Percentiles rank a stretch among this genome's conserved stretches.
Conservation (phyloP, 2,113 vertebrate species). For the Dromaius novaehollandiae region DNA sequence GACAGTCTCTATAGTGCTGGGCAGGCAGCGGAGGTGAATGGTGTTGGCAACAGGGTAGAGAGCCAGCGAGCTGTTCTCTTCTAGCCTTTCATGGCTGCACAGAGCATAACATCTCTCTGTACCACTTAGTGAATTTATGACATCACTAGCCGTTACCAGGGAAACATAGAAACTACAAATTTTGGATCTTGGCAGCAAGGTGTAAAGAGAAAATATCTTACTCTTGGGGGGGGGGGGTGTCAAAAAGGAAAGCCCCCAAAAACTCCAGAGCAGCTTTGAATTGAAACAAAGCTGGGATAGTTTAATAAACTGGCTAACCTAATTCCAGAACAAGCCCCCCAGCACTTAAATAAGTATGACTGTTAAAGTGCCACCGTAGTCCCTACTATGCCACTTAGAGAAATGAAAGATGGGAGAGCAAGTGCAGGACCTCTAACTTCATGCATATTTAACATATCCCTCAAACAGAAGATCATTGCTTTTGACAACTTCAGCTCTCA, state of each 20-base stretch:
- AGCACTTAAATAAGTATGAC: not conserved
- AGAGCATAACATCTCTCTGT: not conserved
- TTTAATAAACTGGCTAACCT: not conserved
- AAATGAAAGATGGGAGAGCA: not conserved
- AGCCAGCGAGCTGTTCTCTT: not conserved
- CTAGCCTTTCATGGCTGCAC: not conserved
- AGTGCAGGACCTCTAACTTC: not conserved
- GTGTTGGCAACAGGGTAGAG: not conserved
- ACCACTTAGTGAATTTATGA: constrained; percentile 14
- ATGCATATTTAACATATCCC: not conserved
- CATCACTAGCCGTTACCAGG: constrained; percentile 46
- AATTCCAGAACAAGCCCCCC: not conserved
- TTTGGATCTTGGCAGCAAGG: constrained; percentile 29
- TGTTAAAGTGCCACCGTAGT: not conserved
- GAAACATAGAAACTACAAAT: constrained; percentile 44
- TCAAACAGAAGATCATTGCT: not conserved
- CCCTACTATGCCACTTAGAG: not conserved
- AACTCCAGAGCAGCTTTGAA: not conserved
- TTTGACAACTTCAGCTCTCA: not conserved
- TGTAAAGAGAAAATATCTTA: constrained; percentile 10
- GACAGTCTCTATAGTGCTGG: not conserved
- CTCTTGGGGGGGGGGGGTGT: not conserved
- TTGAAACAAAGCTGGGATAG: not conserved
- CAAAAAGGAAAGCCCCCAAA: not conserved
- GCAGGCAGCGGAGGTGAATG: not conserved